These are phyloP conservation scores for Rotaria sp. DNA, from an alignment of 2,888 invertebrate species.

Conservation along the genomic window DNA sequence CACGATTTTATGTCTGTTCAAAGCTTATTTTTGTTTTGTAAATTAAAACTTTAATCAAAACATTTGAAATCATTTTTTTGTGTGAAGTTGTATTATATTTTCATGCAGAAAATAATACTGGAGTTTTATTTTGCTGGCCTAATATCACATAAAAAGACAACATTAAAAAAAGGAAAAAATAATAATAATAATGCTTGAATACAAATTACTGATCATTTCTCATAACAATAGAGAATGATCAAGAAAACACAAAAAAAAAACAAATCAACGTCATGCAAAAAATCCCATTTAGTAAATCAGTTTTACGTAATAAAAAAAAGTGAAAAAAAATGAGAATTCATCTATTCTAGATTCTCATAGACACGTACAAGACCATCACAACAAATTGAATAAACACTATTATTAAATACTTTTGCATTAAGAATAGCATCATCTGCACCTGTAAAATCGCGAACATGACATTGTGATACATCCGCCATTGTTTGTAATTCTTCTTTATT, in stretches of 20 bases:
- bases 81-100: no score
- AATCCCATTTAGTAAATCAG: no score
- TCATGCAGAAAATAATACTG: no score
- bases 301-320: no score
- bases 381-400: background rate
- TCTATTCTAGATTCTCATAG: background rate
- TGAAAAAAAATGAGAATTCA: background rate
- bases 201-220: background rate
- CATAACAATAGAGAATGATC: no score
- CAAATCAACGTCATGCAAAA: background rate
- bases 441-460: background rate
- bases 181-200: background rate
- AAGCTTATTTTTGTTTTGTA: no score
- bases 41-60: no score
- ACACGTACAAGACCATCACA: background rate
- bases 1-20: no score
- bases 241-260: background rate
- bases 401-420: background rate
- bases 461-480: background rate
- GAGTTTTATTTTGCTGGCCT: background rate
- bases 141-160: background rate
- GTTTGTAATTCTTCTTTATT: background rate
- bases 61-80: no score
- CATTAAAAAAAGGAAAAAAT: no score
- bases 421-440: background rate